Conservation (phyloP, 2,888 invertebrate genomes). For the Drosophila yooni region DNA sequence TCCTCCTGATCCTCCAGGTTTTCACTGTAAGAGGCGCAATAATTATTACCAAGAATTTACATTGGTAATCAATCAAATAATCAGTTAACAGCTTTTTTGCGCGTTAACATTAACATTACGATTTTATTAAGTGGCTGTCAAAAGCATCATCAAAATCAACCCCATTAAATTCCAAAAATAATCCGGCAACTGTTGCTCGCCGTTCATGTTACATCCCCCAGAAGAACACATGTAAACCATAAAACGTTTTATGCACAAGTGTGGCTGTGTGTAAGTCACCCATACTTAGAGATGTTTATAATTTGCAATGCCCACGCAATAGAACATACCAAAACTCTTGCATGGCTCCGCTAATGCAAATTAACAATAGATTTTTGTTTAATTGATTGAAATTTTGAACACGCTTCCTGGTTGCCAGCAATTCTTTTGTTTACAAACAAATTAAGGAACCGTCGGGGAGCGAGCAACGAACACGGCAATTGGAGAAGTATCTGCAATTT, state of each 20-base stretch:
- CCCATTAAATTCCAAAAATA: constrained; percentile 35
- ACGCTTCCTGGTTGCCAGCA: neutral
- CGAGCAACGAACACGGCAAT: constrained; percentile 27
- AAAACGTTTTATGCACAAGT: neutral
- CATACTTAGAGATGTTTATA: constrained; percentile 36
- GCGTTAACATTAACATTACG: neutral
- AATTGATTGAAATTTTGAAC: neutral
- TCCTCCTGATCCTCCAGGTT: constrained; percentile 87
- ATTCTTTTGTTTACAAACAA: constrained; percentile 60
- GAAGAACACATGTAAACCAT: constrained; percentile 25
- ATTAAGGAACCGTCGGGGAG: constrained; percentile 12
- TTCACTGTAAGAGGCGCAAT: constrained; percentile 61
- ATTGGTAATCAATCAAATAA: neutral
- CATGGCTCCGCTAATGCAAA: constrained; percentile 25
- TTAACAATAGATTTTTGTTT: neutral
- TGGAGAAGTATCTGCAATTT: constrained; percentile 52
- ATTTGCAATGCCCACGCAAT: constrained; percentile 30
- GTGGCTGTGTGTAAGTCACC: constrained; percentile 18
- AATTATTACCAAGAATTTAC: neutral
- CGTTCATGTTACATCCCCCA: constrained; percentile 26
- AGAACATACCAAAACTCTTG: constrained; percentile 67
- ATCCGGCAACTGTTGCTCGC: constrained; percentile 69
- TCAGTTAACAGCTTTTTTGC: neutral
- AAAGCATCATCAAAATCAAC: constrained; percentile 36
- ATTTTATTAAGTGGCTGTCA: neutral